Conservation (phyloP, 2,888 invertebrate species). For the Tanypteryx hageni region DNA sequence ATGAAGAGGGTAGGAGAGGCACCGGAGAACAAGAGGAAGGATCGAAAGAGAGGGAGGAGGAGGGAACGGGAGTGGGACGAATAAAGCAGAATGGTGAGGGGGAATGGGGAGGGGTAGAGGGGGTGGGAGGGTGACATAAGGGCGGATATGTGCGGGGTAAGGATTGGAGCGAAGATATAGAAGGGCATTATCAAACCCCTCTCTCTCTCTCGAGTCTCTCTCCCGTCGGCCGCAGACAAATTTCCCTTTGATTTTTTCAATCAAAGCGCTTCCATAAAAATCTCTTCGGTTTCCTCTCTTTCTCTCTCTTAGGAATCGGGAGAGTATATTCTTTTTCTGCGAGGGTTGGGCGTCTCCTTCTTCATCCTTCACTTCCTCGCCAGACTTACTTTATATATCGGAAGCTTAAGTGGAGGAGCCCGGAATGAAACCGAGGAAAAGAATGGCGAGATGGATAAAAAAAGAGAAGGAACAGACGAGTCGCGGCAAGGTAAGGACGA, state of each 20-base stretch:
- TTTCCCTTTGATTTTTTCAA: slow-evolving; percentile 54
- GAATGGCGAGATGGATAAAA: neutral
- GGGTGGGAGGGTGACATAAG: neutral
- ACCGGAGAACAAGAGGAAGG: neutral
- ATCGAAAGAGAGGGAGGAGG: neutral
- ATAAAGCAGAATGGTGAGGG: neutral
- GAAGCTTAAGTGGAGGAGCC: slow-evolving; percentile 42
- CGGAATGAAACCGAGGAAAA: slow-evolving; percentile 54
- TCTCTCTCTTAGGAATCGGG: neutral
- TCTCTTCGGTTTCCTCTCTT: neutral
- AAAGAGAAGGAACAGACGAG: slow-evolving; percentile 21
- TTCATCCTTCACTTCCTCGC: neutral
- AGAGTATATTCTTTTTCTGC: slow-evolving; percentile 1
- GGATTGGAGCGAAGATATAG: slow-evolving; percentile 34
- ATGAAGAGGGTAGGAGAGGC: no score
- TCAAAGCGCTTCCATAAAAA: slow-evolving; percentile 58
- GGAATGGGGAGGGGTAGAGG: neutral
- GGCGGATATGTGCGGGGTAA: slow-evolving; percentile 4
- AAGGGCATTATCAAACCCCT: slow-evolving; percentile 34
- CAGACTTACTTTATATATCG: neutral
- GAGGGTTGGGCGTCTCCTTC: slow-evolving; percentile 30
- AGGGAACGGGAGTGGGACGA: neutral
- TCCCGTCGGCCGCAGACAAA: slow-evolving; percentile 47
- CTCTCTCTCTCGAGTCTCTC: slow-evolving; percentile 6
- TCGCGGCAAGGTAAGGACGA: neutral